Evolutionary conservation across 2,888 invertebrate genomes (phyloP).

Genomic region (Itoplectis maculator): DNA sequence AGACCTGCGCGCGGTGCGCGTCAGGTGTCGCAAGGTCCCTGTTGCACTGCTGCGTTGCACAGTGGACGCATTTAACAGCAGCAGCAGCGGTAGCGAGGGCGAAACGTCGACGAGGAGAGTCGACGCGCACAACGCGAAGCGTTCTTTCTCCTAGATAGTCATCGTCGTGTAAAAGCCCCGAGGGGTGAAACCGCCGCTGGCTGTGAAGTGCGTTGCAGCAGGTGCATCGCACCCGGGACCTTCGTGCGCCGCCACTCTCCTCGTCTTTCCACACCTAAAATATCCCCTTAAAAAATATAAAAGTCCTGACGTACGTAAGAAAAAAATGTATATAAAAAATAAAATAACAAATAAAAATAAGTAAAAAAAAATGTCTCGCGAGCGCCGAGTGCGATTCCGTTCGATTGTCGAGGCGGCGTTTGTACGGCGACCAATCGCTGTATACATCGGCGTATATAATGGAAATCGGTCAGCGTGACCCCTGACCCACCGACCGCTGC

Average conservation of each 20-base stretch:
- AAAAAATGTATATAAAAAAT: no score
- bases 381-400: neutral
- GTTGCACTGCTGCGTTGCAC: neutral
- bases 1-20: constrained; percentile 70
- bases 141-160: constrained; percentile 78
- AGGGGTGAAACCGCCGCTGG: constrained; percentile 78
- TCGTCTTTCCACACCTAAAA: constrained; percentile 31
- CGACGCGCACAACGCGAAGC: constrained; percentile 40
- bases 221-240: constrained; percentile 74
- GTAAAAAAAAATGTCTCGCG: neutral
- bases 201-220: constrained; percentile 69
- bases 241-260: constrained; percentile 24
- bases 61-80: neutral
- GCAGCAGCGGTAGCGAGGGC: constrained; percentile 15
- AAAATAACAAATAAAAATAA: constrained; percentile 1
- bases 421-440: constrained; percentile 65
- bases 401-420: constrained; percentile 47
- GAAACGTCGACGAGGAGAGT: constrained; percentile 18
- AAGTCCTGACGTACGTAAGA: neutral
- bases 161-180: constrained; percentile 78
- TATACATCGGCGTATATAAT: constrained; percentile 79
- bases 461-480: constrained; percentile 77
- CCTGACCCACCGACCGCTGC: constrained; percentile 76
- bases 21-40: constrained; percentile 81
- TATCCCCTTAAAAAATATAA: neutral